A percentile compares a stretch with the other conserved stretches of the same genome.
phyloP scores from a whole-genome alignment of 2,888 invertebrate genomes.

The Byasa hedistus region DNA sequence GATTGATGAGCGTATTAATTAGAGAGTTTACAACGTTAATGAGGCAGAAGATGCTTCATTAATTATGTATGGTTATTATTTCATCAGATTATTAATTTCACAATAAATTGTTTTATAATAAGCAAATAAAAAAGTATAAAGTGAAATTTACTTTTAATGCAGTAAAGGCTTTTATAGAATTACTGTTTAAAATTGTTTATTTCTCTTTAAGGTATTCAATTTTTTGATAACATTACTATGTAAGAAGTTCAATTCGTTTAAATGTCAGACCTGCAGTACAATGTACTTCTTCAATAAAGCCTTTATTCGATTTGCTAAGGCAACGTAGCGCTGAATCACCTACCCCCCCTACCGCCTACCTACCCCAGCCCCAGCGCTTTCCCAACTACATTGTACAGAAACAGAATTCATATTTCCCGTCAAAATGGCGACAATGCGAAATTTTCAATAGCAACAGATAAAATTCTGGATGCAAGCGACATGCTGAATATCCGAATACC shows the following conservation, averaged over 20 bases:
- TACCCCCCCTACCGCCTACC: neutral
- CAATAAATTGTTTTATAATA: no score
- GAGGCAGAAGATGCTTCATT: neutral
- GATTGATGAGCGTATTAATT: neutral
- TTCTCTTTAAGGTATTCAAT: neutral
- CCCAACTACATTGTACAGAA: conserved; percentile 17
- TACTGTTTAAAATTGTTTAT: neutral
- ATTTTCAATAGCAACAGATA: conserved; percentile 25
- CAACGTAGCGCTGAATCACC: conserved; percentile 11
- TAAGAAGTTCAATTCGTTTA: conserved; percentile 13
- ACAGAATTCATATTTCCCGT: conserved; percentile 26
- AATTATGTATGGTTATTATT: no score
- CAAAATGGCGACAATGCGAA: conserved; percentile 15
- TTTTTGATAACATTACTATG: neutral
- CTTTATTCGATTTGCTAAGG: conserved; percentile 19
- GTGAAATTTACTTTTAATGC: no score
- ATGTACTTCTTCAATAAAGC: conserved; percentile 4
- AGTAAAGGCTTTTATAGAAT: no score
- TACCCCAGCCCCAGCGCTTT: neutral
- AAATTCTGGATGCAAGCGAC: conserved; percentile 13
- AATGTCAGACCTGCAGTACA: conserved; percentile 7
- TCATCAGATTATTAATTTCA: no score
- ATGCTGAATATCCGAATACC: conserved; percentile 13
- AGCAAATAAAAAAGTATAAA: no score
- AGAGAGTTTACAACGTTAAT: conserved; percentile 1